A percentile compares a stretch with the other conserved stretches of the same genome.
These are phyloP conservation scores for Leptonema lineaticorne DNA, from an alignment of 1,140 invertebrate species.

Conservation along the genomic window DNA sequence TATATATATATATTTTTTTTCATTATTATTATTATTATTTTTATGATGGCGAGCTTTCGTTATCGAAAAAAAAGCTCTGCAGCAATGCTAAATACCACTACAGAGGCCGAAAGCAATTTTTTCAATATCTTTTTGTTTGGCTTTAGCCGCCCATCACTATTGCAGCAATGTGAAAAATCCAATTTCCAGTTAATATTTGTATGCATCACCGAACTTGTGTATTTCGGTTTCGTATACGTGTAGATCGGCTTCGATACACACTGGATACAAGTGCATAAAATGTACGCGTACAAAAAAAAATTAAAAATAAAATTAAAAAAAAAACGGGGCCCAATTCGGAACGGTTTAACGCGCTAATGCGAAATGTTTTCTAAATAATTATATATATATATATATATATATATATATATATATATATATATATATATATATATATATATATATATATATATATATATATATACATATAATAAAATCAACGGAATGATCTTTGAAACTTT, in stretches of 20 bases:
- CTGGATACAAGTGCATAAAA: not conserved
- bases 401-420: too few relatives aligned
- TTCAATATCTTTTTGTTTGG: constrained; percentile 29
- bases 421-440: too few relatives aligned
- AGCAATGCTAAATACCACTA: not conserved
- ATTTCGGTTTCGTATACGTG: constrained; percentile 12
- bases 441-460: too few relatives aligned
- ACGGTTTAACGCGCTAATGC: too few relatives aligned
- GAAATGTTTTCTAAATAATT: too few relatives aligned
- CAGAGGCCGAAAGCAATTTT: constrained; percentile 14
- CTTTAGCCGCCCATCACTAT: constrained; percentile 10
- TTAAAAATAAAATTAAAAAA: not conserved
- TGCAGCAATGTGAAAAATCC: constrained; percentile 30
- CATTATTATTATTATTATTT: not conserved
- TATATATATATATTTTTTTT: not conserved
- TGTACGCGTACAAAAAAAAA: not conserved
- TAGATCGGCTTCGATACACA: not conserved
- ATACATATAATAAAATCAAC: too few relatives aligned
- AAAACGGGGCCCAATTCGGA: too few relatives aligned
- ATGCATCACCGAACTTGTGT: constrained; percentile 25
- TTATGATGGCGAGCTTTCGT: not conserved
- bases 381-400: too few relatives aligned
- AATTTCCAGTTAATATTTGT: constrained; percentile 34
- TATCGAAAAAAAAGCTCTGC: constrained; percentile 10
- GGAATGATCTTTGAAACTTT: too few relatives aligned